Evolutionary conservation across 2,888 invertebrate species (phyloP).

Genomic region (Rhamphomyia laevipes): DNA sequence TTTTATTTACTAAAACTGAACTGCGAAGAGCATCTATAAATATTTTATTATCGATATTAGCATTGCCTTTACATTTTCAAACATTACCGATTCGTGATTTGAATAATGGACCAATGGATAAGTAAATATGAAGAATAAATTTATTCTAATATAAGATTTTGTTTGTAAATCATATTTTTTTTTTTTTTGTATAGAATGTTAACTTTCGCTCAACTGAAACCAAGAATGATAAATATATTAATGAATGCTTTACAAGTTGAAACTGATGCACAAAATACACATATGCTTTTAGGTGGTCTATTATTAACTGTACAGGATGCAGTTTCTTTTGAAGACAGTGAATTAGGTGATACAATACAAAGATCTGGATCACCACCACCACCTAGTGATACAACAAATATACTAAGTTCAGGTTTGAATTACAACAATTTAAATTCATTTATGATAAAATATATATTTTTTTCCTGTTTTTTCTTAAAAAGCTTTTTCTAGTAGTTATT

Average conservation of each 20-base stretch:
- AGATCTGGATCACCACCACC: conserved; percentile 39
- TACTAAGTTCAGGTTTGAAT: conserved; percentile 54
- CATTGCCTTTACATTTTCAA: conserved; percentile 87
- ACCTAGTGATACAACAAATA: conserved; percentile 38
- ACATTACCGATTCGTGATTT: conserved; percentile 61
- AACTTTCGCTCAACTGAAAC: conserved; percentile 58
- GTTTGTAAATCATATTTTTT: conserved; percentile 25
- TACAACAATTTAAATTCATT: not conserved
- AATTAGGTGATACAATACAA: conserved; percentile 46
- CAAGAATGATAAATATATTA: conserved; percentile 65
- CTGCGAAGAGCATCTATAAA: conserved; percentile 86
- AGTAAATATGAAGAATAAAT: conserved; percentile 20
- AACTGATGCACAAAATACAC: conserved; percentile 73
- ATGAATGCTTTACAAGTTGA: conserved; percentile 76
- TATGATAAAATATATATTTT: not conserved
- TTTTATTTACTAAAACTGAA: conserved; percentile 54
- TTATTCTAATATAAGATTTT: conserved; percentile 22
- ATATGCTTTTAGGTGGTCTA: conserved; percentile 73
- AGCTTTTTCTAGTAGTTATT: no score
- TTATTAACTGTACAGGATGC: conserved; percentile 69
- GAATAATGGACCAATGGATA: conserved; percentile 43
- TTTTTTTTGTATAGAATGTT: conserved; percentile 28
- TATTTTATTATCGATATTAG: conserved; percentile 78
- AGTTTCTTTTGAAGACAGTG: conserved; percentile 59
- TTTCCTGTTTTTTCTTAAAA: not conserved